These are phyloP conservation scores for Myripristis murdjan DNA, from an alignment of 2,797 vertebrate species.

Conservation along the genomic window DNA sequence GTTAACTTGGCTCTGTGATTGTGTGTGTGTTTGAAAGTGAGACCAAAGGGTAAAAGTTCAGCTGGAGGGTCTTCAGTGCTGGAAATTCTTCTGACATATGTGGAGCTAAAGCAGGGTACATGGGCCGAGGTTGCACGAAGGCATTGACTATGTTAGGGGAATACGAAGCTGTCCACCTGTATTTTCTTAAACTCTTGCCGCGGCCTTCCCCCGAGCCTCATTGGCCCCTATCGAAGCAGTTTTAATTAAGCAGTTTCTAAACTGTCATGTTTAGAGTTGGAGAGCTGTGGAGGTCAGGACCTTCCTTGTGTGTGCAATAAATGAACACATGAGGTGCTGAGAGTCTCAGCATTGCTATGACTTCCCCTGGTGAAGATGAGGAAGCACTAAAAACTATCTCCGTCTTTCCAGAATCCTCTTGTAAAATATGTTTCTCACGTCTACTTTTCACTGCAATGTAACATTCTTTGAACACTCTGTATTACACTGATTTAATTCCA, in stretches of 20 bases:
- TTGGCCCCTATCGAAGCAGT: constrained; percentile 56
- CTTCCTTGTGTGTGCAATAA: constrained; percentile 51
- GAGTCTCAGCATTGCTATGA: constrained; percentile 34
- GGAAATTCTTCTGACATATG: constrained; percentile 70
- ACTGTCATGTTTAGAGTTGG: constrained; percentile 62
- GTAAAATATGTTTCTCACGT: not conserved
- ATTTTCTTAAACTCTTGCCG: constrained; percentile 85
- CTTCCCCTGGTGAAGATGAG: constrained; percentile 24
- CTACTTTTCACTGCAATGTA: constrained; percentile 35
- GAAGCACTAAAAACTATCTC: constrained; percentile 22
- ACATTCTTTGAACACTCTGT: constrained; percentile 21
- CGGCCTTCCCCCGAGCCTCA: constrained; percentile 60
- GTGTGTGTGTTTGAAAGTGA: constrained; percentile 48
- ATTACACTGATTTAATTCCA: constrained; percentile 45
- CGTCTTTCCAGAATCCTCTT: constrained; percentile 31
- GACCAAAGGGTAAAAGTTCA: constrained; percentile 74
- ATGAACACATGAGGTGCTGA: no score
- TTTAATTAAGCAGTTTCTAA: constrained; percentile 72
- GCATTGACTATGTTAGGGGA: constrained; percentile 67
- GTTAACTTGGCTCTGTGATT: constrained; percentile 28
- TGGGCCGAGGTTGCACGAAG: constrained; percentile 56
- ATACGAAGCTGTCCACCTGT: constrained; percentile 74
- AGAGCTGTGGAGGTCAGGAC: constrained; percentile 52
- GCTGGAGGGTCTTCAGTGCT: constrained; percentile 34
- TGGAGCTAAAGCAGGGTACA: constrained; percentile 72